A percentile compares a stretch with the other conserved stretches of the same genome.
Evolutionary conservation across 2,113 vertebrate genomes (phyloP).

Genomic region (Clarias gariepinus): DNA sequence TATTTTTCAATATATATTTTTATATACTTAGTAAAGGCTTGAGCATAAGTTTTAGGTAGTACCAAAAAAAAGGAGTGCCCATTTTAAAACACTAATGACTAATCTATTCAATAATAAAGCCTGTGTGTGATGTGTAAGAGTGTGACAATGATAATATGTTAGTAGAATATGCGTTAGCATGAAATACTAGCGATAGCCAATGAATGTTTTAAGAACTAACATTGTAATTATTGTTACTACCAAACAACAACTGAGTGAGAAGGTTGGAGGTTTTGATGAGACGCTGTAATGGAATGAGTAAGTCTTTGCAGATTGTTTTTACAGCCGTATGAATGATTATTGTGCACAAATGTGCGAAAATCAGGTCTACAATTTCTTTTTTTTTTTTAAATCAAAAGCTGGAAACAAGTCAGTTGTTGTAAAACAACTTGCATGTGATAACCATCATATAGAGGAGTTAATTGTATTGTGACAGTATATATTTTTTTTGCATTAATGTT

Average conservation of each 20-base stretch:
- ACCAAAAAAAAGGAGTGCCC: not conserved
- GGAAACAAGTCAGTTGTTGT: not conserved
- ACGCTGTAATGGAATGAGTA: not conserved
- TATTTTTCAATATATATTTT: slow-evolving; percentile 15
- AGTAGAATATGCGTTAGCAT: slow-evolving; percentile 7
- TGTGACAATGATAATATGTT: not conserved
- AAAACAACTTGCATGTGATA: not conserved
- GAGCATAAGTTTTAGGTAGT: slow-evolving; percentile 25
- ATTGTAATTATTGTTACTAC: not conserved
- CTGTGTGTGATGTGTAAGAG: not conserved
- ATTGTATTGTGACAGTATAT: not conserved
- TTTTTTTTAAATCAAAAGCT: not conserved
- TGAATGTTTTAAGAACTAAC: not conserved
- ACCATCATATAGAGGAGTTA: slow-evolving; percentile 15
- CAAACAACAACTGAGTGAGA: not conserved
- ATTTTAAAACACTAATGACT: slow-evolving; percentile 1
- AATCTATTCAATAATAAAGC: not conserved
- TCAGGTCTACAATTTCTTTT: not conserved
- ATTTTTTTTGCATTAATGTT: slow-evolving; percentile 6
- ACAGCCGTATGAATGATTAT: slow-evolving; percentile 18
- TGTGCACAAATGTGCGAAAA: slow-evolving; percentile 8
- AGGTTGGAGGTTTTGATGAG: not conserved
- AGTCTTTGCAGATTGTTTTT: slow-evolving; percentile 32
- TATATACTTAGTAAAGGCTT: slow-evolving; percentile 14
- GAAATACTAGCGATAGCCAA: not conserved